A percentile compares a stretch with the other conserved stretches of the same genome.
phyloP scores from a whole-genome alignment of 1,140 invertebrate species.

The Eupristina koningsbergeri region DNA sequence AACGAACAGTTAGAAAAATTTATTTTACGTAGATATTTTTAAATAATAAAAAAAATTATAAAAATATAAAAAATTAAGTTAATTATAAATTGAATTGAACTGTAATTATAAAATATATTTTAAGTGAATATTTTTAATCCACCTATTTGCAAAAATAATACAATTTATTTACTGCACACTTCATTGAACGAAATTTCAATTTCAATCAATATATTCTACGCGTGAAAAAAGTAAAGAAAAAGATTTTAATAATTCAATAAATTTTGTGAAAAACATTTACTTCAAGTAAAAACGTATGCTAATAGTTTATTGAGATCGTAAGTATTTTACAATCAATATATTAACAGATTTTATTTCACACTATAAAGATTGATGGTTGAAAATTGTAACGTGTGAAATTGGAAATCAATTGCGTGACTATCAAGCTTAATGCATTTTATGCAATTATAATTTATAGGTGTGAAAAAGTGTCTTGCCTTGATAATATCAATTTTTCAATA shows the following conservation, averaged over 20 bases:
- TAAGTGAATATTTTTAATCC: not conserved
- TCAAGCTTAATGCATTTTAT: constrained; percentile 2
- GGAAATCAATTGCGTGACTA: constrained; percentile 10
- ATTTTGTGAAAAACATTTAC: not conserved
- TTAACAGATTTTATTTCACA: constrained; percentile 12
- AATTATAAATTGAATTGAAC: not conserved
- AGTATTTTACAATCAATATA: constrained; percentile 11
- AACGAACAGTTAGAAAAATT: too few species aligned
- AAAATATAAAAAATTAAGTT: too few species aligned
- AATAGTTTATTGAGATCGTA: constrained; percentile 9
- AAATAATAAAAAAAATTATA: too few species aligned
- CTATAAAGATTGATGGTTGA: constrained; percentile 13
- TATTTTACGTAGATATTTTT: too few species aligned
- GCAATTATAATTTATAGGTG: constrained; percentile 17
- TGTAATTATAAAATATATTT: not conserved
- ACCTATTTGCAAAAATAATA: not conserved
- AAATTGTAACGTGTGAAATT: constrained; percentile 8
- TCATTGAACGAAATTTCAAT: not conserved
- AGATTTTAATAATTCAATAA: not conserved
- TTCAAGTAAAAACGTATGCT: not conserved
- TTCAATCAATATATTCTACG: not conserved
- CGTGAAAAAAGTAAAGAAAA: not conserved
- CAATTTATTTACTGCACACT: not conserved
- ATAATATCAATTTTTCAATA: constrained; percentile 10
- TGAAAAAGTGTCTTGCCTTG: not conserved